Evolutionary conservation across 2,113 vertebrate genomes (phyloP), one percentile per base, ranked within the genome.

Genomic region (Colaptes auratus): DNA sequence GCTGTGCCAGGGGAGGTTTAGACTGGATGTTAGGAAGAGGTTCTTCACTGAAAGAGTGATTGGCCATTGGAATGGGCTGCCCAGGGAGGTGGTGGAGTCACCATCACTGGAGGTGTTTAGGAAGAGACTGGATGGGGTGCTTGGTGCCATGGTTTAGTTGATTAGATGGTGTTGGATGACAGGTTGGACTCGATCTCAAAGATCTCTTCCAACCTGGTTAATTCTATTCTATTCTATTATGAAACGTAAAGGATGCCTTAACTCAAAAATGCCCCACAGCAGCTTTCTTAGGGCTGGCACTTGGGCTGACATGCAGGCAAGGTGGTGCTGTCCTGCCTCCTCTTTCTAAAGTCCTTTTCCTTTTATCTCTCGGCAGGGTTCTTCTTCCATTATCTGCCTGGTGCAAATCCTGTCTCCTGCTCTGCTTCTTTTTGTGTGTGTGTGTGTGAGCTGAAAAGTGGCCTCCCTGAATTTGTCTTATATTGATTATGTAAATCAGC

Each of bases 401-500:
- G 58, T 87, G 83, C 79, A 97, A 95, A 98, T 93, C 81, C 70
- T 1, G 6, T 89, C 95, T 96, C 86, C 88, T 90, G 65, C 90
- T 86, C 82, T 79, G 94, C 80, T 90, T 82, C 64, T 61, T 82
- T 94, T 97, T 95, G 71, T 94, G 88, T 92, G 64, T 89, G 80
- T 81, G 61, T 24, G 71, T 94, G 48, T 24, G 48, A 52, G 50
- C 69, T 85, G 91, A 95, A 97, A 97, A 95, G 91, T 88, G 52
- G 80, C 90, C 81, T 96, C 84, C 94, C 88, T 97, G 83, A 95
- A 97, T 97, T 94, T 94, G 92, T 96, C 95, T 94, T 86, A 44
- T 95, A 97, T 98, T 97, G 96, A 92, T 95, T 97, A 97, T 97
- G 97, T 96, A 98, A 98, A 98, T 97, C 87, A 97, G 89, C 90